Base-by-base conservation (phyloP, 2,888 invertebrate genomes). In the Cheilosia urbana region DNA sequence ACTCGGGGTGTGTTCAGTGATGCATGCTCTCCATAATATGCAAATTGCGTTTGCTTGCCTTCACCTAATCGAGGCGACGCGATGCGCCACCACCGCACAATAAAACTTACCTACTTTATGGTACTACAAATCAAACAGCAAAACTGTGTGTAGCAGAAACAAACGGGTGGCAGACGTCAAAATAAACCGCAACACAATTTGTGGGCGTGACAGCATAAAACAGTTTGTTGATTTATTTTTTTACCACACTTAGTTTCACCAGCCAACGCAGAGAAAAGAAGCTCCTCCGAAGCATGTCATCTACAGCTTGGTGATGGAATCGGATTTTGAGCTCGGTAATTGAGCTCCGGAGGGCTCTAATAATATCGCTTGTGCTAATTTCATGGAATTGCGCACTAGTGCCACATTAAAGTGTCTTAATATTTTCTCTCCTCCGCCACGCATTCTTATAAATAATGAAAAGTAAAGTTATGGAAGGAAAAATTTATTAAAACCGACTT, bases 191-290 rank as follows among this genome's bases (percentile, higher is more conserved):
- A 84, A 80, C 55, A 76, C 85, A 87, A 81, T 87, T 87, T 77
- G 85, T 87, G 73, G 85, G 81, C 81, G 85, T 87, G 81, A 87
- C 81, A 77, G 72, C 81, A 87, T 81, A 81, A 80, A 87, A 87
- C 69, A 65, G 65, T 83, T 73, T 84, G 58, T 75, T 84, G 51
- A 66, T 49, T 15, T 72, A 45, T 40, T 76, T 27, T 58, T 58
- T 60, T 49, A 76, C 69, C 66, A 72, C 76, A 76, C 60, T 85
- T 75, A 69, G 83, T 68, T 83, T 69, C 71, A 72, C 40, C 53
- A 76, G 65, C 66, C 24, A 47, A 58, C 42, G 51, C 51, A 81
- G 58, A 81, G 57, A 55, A 69, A 77, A 78, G 83, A 75, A 84
- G 75, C 84, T 76, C 71, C 80, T 76, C 55, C 84, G 76, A 80